Base-by-base conservation (phyloP, 1,140 invertebrate genomes). In the Papilio dardanus region DNA sequence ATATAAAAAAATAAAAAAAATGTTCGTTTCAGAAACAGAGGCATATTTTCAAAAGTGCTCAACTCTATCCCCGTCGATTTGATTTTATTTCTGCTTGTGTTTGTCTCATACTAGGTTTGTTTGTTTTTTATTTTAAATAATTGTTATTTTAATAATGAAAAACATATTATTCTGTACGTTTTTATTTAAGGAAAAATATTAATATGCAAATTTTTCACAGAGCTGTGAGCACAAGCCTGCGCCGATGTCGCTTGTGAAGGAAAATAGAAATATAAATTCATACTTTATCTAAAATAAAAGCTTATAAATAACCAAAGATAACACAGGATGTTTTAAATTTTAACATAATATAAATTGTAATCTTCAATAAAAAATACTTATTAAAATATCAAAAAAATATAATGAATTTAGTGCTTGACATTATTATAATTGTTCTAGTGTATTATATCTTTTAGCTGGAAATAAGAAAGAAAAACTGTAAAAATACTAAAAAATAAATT, bases 181-280 rank as follows among this genome's bases (percentile, higher is more conserved):
- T 28, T 0, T 16, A 30, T 58, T 58, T 5, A 62, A 62, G 14
- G 19, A 54, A 10, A 24, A n/a, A 24, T 3, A 30, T 28, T 62
- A 14, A 62, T 24, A 24, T 62, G 24, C 24, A 62, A 30, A 62
- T 62, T 62, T 28, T 62, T n/a, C 24, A 62, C 54, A 62, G 54
- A 30, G 10, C 54, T 28, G 3, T 62, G 54, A 62, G 30, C 54
- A 62, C 54, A 14, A 28, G 8, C 12, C 24, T 62, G 54, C 24
- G 24, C 21, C 24, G 54, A 1, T 62, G 50, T 12, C 21, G 21
- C 50, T 24, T 24, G 19, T 12, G 50, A 28, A 54, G 10, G 54
- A 62, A 62, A 62, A 62, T 62, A 62, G 54, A 62, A 0, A 62
- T 10, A 0, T 58, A 28, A 58, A 58, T 58, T 58, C 10, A 28